Evolutionary conservation across 2,797 vertebrate genomes (phyloP).

Genomic region (Scarus forsteni): DNA sequence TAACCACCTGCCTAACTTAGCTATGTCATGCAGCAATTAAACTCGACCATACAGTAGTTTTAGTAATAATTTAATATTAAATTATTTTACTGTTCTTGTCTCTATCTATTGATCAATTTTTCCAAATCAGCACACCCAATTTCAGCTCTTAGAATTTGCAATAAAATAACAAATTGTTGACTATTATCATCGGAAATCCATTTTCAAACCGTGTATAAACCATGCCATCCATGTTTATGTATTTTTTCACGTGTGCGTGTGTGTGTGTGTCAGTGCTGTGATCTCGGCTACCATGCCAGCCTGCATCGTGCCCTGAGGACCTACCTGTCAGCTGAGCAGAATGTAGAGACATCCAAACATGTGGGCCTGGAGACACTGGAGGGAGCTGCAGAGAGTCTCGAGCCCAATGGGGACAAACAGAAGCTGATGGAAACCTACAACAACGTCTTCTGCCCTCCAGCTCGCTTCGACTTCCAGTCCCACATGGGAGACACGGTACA

Average conservation of each 20-base stretch:
- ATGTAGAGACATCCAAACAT: conserved; percentile 95
- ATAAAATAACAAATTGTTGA: too few relatives aligned
- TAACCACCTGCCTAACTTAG: not conserved
- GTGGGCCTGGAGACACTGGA: conserved; percentile 94
- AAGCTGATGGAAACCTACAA: conserved; percentile 99
- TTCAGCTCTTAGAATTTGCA: too few relatives aligned
- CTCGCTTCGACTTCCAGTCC: conserved; percentile 98
- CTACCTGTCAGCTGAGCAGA: conserved; percentile 96
- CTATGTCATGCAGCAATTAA: not conserved
- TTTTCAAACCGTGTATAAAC: too few relatives aligned
- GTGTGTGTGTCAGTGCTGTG: conserved; percentile 94
- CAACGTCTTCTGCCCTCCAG: conserved; percentile 96
- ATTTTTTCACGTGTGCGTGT: conserved; percentile 10
- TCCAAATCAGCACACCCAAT: too few relatives aligned
- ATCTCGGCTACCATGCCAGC: conserved; percentile 97
- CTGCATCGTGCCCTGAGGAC: conserved; percentile 94
- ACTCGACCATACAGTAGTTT: not conserved
- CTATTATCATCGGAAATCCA: too few relatives aligned
- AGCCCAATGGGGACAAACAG: conserved; percentile 95
- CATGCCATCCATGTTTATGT: not conserved
- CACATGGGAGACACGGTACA: conserved; percentile 97
- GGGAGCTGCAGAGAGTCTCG: conserved; percentile 93
- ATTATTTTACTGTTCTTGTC: too few relatives aligned
- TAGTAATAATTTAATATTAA: too few relatives aligned
- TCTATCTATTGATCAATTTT: too few relatives aligned